phyloP scores from a whole-genome alignment of 2,888 invertebrate species.

The Acrobasis suavella region DNA sequence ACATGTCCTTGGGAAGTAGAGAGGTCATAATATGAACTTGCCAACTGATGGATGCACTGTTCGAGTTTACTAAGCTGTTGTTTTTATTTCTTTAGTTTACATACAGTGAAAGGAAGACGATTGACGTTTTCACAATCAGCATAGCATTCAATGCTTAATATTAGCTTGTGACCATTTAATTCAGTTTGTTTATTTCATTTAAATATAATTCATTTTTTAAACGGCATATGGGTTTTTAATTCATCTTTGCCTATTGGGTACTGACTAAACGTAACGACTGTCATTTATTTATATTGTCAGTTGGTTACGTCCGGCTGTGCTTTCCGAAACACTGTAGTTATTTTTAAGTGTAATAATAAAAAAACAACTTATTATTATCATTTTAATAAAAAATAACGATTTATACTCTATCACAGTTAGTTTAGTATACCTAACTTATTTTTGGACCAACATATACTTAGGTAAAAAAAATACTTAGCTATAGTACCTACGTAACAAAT shows the following conservation, averaged over 20 bases:
- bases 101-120: slow-evolving; percentile 59
- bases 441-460: slow-evolving; percentile 6
- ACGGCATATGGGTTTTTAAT: slow-evolving; percentile 40
- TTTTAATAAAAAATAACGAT: slow-evolving; percentile 40
- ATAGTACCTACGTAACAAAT: neutral
- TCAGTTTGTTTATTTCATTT: slow-evolving; percentile 77
- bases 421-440: slow-evolving; percentile 26
- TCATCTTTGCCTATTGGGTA: neutral
- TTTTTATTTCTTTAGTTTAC: slow-evolving; percentile 65
- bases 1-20: slow-evolving; percentile 64
- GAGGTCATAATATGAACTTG: slow-evolving; percentile 65
- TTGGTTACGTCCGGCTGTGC: no score
- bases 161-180: slow-evolving; percentile 73
- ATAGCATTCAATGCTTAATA: slow-evolving; percentile 62
- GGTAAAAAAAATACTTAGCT: slow-evolving; percentile 3
- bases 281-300: no score
- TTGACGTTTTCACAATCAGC: slow-evolving; percentile 52
- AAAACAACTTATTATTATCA: slow-evolving; percentile 9
- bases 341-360: neutral
- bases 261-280: no score
- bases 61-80: slow-evolving; percentile 63
- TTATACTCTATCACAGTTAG: slow-evolving; percentile 64
- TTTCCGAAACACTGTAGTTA: neutral
- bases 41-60: slow-evolving; percentile 68
- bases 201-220: slow-evolving; percentile 72